These are phyloP conservation scores for Alloplasta piceator DNA, from an alignment of 2,888 invertebrate species.

Conservation along the genomic window DNA sequence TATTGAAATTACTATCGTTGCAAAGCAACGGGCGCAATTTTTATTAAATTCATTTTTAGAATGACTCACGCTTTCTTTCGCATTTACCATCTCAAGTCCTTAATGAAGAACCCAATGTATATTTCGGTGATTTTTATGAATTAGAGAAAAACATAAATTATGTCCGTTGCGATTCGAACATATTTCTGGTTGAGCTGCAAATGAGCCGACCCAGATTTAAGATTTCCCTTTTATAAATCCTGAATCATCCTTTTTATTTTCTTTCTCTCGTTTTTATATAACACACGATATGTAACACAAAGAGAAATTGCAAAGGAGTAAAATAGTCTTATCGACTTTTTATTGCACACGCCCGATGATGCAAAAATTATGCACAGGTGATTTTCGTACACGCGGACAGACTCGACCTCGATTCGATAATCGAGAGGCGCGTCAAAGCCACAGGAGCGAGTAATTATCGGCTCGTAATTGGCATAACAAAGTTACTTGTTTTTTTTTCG, in stretches of 20 bases:
- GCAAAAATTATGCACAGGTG: slow-evolving; percentile 40
- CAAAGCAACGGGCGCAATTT: no score
- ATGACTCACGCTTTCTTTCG: no score
- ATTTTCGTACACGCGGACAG: slow-evolving; percentile 19
- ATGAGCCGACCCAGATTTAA: no score
- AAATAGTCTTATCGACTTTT: neutral
- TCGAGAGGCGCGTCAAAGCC: slow-evolving; percentile 30
- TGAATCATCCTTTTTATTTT: slow-evolving; percentile 30
- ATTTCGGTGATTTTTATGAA: no score
- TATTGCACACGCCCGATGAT: slow-evolving; percentile 23
- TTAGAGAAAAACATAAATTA: no score
- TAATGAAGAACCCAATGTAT: no score
- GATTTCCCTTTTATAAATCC: slow-evolving; percentile 1
- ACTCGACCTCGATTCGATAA: slow-evolving; percentile 54
- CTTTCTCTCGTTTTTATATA: slow-evolving; percentile 32
- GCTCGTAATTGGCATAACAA: slow-evolving; percentile 34
- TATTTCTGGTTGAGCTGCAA: no score
- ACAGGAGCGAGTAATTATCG: slow-evolving; percentile 58
- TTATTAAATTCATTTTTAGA: no score
- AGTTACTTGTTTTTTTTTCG: slow-evolving; percentile 20
- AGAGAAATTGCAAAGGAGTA: neutral
- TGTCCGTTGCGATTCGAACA: no score
- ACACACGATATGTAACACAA: slow-evolving; percentile 1
- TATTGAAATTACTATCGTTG: no score
- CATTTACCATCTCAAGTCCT: no score